A percentile compares a stretch with the other conserved stretches of the same genome.
Conservation (phyloP, 2,888 invertebrate genomes). For the Zele albiditarsus region DNA sequence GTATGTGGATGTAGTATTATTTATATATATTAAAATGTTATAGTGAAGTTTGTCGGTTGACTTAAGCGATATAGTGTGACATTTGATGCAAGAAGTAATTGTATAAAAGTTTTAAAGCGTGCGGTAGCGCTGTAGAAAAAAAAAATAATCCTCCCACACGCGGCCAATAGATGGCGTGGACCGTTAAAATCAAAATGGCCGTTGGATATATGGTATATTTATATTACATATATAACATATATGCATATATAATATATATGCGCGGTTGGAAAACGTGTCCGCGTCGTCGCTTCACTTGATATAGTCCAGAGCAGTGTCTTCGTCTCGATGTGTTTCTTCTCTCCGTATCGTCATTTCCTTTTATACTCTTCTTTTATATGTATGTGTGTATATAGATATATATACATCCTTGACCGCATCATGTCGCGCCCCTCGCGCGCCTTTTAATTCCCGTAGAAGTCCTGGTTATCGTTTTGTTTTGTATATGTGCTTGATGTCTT, state of each 20-base stretch:
- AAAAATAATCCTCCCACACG: background rate
- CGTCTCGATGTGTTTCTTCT: background rate
- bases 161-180: conserved; percentile 25
- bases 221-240: background rate
- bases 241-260: background rate
- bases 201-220: conserved; percentile 10
- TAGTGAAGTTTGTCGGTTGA: too few species aligned
- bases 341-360: background rate
- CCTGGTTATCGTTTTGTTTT: conserved; percentile 25
- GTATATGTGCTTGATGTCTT: background rate
- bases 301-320: background rate
- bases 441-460: conserved; percentile 23
- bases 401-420: conserved; percentile 40
- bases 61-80: too few species aligned
- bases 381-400: background rate
- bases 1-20: background rate
- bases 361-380: conserved; percentile 44
- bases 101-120: too few species aligned
- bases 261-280: background rate
- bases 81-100: too few species aligned
- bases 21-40: background rate
- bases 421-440: conserved; percentile 20
- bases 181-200: conserved; percentile 49
- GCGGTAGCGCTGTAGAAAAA: background rate
- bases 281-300: background rate